These are phyloP conservation scores for Drosophila seclusa DNA, from an alignment of 2,888 invertebrate species.

Conservation along the genomic window DNA sequence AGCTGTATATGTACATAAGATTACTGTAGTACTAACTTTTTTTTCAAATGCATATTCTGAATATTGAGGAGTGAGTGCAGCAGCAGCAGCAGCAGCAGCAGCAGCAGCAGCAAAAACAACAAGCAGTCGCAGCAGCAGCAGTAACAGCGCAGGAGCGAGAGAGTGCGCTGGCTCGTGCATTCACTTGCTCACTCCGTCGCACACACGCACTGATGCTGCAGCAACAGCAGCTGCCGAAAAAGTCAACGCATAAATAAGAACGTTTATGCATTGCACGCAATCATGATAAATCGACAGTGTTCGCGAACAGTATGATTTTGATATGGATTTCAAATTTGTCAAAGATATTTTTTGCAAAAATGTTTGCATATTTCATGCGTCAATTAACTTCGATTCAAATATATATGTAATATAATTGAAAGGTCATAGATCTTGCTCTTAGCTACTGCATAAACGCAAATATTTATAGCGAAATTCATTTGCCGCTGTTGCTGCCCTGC, in stretches of 20 bases:
- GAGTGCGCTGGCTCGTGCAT: conserved; percentile 29
- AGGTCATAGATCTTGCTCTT: conserved; percentile 5
- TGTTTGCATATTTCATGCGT: not conserved
- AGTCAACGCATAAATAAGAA: conserved; percentile 21
- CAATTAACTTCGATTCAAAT: not conserved
- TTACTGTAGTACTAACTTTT: conserved; percentile 52
- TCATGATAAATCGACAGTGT: conserved; percentile 2
- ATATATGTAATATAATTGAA: not conserved
- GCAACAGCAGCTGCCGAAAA: conserved; percentile 24
- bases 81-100: conserved; percentile 11
- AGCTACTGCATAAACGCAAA: conserved; percentile 35
- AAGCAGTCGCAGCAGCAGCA: conserved; percentile 4
- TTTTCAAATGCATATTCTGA: conserved; percentile 39
- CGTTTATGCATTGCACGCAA: conserved; percentile 39
- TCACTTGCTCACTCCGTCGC: conserved; percentile 24
- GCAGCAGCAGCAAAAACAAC: conserved; percentile 24
- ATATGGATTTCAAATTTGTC: not conserved
- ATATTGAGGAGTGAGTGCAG: conserved; percentile 31
- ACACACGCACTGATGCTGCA: conserved; percentile 50
- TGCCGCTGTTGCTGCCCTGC: conserved; percentile 38
- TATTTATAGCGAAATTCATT: conserved; percentile 40
- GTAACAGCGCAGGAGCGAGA: conserved; percentile 31
- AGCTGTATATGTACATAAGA: conserved; percentile 17
- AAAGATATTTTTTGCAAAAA: not conserved
- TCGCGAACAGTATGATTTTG: not conserved